Evolutionary conservation across 2,888 invertebrate species (phyloP).

Genomic region (Spodoptera littoralis): DNA sequence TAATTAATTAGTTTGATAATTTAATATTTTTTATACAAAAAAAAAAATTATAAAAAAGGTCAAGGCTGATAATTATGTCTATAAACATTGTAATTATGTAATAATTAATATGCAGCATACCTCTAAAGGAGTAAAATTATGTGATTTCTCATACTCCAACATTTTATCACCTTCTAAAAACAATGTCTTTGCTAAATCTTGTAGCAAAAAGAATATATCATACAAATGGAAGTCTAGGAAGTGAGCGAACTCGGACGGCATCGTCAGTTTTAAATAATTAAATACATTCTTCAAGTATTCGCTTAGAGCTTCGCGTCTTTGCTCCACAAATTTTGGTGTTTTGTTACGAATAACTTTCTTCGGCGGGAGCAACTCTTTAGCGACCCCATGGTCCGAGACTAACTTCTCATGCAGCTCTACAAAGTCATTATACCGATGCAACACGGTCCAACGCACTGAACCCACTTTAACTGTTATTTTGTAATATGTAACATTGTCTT

Average conservation of each 20-base stretch:
- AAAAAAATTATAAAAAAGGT: too few relatives aligned
- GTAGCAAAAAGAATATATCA: slow-evolving; percentile 95
- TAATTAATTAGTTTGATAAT: too few relatives aligned
- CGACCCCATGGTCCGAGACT: slow-evolving; percentile 93
- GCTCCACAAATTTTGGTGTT: slow-evolving; percentile 95
- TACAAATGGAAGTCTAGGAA: slow-evolving; percentile 97
- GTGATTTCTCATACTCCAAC: slow-evolving; percentile 89
- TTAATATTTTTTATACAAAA: too few relatives aligned
- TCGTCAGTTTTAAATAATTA: slow-evolving; percentile 92
- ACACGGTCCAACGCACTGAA: slow-evolving; percentile 94
- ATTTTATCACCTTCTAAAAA: slow-evolving; percentile 93
- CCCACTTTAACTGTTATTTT: slow-evolving; percentile 92
- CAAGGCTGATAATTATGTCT: background rate
- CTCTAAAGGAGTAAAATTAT: slow-evolving; percentile 94
- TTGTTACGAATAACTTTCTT: slow-evolving; percentile 98
- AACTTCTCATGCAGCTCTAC: slow-evolving; percentile 95
- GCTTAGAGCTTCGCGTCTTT: slow-evolving; percentile 93
- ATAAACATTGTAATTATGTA: background rate
- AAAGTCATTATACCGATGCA: slow-evolving; percentile 97
- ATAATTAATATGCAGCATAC: slow-evolving; percentile 74
- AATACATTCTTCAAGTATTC: slow-evolving; percentile 94
- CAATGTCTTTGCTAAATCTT: slow-evolving; percentile 94
- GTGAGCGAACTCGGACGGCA: slow-evolving; percentile 94
- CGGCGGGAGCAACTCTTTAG: slow-evolving; percentile 96
- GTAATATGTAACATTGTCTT: slow-evolving; percentile 92